phyloP scores from a whole-genome alignment of 2,888 invertebrate genomes.

The Anthoptus insignis region DNA sequence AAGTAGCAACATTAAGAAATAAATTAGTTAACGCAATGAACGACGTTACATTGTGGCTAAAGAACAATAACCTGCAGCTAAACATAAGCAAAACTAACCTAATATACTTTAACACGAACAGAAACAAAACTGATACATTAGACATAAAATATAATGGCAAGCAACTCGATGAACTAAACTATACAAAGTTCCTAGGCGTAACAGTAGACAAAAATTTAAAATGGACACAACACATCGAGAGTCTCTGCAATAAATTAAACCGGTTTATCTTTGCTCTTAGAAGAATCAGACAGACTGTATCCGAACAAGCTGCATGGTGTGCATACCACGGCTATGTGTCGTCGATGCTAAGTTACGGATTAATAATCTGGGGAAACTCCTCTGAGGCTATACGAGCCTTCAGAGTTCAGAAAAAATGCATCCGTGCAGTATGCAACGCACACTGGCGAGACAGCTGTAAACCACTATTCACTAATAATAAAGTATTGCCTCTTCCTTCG shows the following conservation, averaged over 20 bases:
- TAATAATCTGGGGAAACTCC: constrained; percentile 25
- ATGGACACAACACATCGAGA: constrained; percentile 11
- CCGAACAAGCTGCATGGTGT: constrained; percentile 12
- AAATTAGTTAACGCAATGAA: constrained; percentile 1
- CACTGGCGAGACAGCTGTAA: constrained; percentile 2
- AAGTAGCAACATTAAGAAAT: neutral
- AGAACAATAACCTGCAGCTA: constrained; percentile 13
- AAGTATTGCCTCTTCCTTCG: neutral
- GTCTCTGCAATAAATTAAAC: constrained; percentile 11
- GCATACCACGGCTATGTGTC: constrained; percentile 21
- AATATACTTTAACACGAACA: constrained; percentile 4
- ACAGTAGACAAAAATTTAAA: constrained; percentile 7
- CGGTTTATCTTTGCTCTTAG: constrained; percentile 10
- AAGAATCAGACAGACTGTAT: constrained; percentile 11
- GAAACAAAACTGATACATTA: neutral
- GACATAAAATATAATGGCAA: constrained; percentile 12
- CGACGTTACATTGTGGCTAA: constrained; percentile 9
- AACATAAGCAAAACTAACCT: constrained; percentile 12
- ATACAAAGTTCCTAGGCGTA: constrained; percentile 7
- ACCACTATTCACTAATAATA: constrained; percentile 5
- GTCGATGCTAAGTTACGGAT: constrained; percentile 18
- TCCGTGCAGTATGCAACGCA: constrained; percentile 5
- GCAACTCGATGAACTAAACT: neutral
- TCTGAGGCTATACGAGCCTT: constrained; percentile 4
- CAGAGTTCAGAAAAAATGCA: neutral